Base-by-base conservation (phyloP, 2,888 invertebrate species). In the Aradus depressus region DNA sequence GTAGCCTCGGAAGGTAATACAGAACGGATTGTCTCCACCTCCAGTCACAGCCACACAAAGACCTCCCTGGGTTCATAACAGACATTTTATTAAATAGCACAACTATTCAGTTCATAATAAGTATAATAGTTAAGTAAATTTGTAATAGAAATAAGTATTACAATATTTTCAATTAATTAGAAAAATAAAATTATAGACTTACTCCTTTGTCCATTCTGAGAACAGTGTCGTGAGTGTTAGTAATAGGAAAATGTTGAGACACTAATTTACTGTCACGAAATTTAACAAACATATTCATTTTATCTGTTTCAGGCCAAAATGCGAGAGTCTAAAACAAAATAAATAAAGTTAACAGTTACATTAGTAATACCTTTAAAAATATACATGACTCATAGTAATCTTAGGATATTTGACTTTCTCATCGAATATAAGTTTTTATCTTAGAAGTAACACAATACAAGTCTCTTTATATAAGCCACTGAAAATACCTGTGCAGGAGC, bases 171-270 rank as follows among this genome's bases (percentile, higher is more conserved):
- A 14, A 37, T 37, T 37, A 37, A 14, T 37, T 37, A 12, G 12
- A 37, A 12, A 6, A 37, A 37, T 6, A 12, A 12, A 10, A 28
- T n/a, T n/a, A n/a, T n/a, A n/a, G n/a, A 68, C 74, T 74, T 64
- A 86, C 86, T 68, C 86, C 86, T 68, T 80, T 81, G 63, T 86
- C 85, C 84, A 88, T 85, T 61, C 86, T 72, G 3, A 89, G 71
- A 3, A 86, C 84, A 0, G 85, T 85, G 52, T 74, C 76, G 60
- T 85, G 84, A 22, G 74, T 70, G 51, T 66, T 74, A 5, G 80
- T 77, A 59, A 87, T 80, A 10, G 78, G 78, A 62, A 88, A 86
- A 62, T 83, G 80, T 59, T 85, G 85, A 0, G 87, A 87, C 1
- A 79, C 78, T 3, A 82, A 69, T 53, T 79, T 79, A 53, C 85